Evolutionary conservation across 2,113 vertebrate genomes (phyloP).

Genomic region (Zingel zingel): DNA sequence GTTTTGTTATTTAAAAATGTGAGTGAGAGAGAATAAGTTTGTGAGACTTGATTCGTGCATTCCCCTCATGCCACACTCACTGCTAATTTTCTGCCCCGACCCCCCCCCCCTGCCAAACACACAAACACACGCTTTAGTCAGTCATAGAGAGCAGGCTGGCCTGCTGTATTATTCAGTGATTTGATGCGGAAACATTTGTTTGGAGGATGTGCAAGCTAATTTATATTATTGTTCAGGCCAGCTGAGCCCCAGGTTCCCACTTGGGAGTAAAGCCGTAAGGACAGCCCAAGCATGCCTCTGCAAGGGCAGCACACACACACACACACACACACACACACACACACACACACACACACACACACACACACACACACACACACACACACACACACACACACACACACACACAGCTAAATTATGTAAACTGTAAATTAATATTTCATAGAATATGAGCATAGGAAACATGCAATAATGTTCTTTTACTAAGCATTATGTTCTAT

Average conservation of each 20-base stretch:
- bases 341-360: background rate
- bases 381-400: background rate
- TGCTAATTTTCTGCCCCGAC: too few species aligned
- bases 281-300: background rate
- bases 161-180: slow-evolving; percentile 32
- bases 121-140: background rate
- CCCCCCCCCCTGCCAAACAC: too few species aligned
- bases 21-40: background rate
- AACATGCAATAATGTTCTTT: background rate
- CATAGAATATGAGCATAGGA: slow-evolving; percentile 1
- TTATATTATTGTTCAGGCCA: slow-evolving; percentile 20
- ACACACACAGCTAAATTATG: slow-evolving; percentile 44
- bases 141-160: background rate
- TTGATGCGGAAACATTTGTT: slow-evolving; percentile 19
- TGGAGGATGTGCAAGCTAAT: slow-evolving; percentile 2
- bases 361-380: slow-evolving; percentile 15
- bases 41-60: slow-evolving; percentile 18
- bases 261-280: slow-evolving; percentile 28
- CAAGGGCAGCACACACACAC: background rate
- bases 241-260: slow-evolving; percentile 26
- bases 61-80: background rate
- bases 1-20: background rate
- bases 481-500: too few species aligned
- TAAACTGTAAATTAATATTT: slow-evolving; percentile 57
- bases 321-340: background rate